Evolutionary conservation across 2,797 vertebrate species (phyloP), one percentile per base, ranked within the genome.

Genomic region (Phrynocephalus forsythii): DNA sequence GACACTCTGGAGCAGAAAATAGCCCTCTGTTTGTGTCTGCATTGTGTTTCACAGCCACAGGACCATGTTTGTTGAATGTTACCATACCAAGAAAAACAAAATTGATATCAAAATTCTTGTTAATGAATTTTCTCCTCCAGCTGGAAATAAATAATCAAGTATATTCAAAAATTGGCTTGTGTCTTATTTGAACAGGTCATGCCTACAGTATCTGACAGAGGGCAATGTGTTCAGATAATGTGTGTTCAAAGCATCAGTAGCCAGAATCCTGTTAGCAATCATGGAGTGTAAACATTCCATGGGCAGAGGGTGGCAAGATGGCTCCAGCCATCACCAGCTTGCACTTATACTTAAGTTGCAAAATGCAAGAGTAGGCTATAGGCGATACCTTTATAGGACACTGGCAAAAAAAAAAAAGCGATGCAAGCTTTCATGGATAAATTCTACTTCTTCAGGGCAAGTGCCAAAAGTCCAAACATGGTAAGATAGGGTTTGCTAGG

Each of bases 41-140:
- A 72, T 50, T 75, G 38, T 83, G 66, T 60, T 60, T 77, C 33
- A 83, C 50, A 30, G 52, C 10, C 63, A 38, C n/a, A 9, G 44
- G 28, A 33, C 20, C 52, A n/a, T 84, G 16, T 33, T 79, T 73
- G 67, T 33, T 79, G 33, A 79, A 33, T 84, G 63, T 79, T 72
- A 30, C 60, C 50, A 84, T 72, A 30, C 60, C 50, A 84, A 79
- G 66, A 60, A 88, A 83, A 88, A 63, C 9, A 77, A 83, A 73
- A 52, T 28, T 83, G 44, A 71, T 44, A 69, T 76, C 9, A 28
- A 67, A 10, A 5, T 68, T 52, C 63, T 56, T 50, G 11, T 67
- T 60, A 28, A 44, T 30, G 13, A 20, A 20, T 16, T 60, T 82
- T 77, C 22, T 75, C 48, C 44, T 28, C 18, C 33, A 69, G 66